Percentiles rank a stretch among this genome's conserved stretches.
Evolutionary conservation across 1,140 invertebrate species (phyloP).

Genomic region (Caenorhabditis brenneri): DNA sequence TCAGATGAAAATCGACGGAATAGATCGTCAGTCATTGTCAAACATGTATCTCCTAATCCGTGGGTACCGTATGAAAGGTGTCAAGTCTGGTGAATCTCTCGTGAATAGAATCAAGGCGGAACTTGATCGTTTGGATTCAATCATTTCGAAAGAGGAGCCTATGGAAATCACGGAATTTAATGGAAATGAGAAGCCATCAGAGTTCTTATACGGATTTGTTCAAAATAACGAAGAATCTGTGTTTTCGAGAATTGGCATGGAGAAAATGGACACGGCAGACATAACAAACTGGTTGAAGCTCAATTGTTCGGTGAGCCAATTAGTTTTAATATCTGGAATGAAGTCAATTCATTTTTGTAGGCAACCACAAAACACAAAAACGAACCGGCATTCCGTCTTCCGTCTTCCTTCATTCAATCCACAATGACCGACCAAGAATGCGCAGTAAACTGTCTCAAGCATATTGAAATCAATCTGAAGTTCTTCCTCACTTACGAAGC

Average conservation of each 20-base stretch:
- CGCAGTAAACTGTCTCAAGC: not conserved
- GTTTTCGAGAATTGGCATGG: not conserved
- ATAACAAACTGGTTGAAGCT: not conserved
- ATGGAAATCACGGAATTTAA: not conserved
- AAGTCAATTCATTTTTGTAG: not conserved
- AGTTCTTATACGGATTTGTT: not conserved
- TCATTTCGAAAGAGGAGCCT: not conserved
- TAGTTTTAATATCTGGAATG: too few species aligned
- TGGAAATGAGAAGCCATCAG: not conserved
- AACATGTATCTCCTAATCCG: conserved; percentile 18
- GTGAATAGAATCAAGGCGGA: not conserved
- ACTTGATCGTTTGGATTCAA: not conserved
- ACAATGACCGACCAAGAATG: not conserved
- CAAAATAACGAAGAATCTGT: not conserved
- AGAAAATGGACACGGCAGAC: not conserved
- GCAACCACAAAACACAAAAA: not conserved
- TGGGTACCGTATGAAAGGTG: not conserved
- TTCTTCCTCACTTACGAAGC: not conserved
- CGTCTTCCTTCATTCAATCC: not conserved
- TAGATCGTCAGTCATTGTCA: not conserved
- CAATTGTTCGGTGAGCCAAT: not conserved
- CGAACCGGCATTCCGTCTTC: not conserved
- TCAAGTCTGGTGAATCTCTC: not conserved
- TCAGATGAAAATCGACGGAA: not conserved
- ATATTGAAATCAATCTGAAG: conserved; percentile 11